Conservation (phyloP, 2,113 vertebrate species). For the Lophotis ruficrista region DNA sequence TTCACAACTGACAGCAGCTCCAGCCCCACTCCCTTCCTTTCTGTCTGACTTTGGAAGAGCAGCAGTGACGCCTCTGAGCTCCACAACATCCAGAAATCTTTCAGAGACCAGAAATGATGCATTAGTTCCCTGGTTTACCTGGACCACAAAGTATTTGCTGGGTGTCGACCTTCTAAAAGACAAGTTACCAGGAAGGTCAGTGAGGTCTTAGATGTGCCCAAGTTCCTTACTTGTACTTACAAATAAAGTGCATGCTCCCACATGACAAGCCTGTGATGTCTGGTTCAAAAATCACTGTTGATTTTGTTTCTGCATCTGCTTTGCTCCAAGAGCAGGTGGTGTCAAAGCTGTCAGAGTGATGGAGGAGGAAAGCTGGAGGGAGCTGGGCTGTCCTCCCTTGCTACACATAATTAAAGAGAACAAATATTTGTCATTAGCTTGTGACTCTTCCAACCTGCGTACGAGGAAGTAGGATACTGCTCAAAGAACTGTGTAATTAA, state of each 20-base stretch:
- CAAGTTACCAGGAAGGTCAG: neutral
- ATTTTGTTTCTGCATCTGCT: neutral
- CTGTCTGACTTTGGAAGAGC: neutral
- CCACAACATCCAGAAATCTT: neutral
- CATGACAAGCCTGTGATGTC: neutral
- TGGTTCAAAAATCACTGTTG: neutral
- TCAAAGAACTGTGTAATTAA: neutral
- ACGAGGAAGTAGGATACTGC: neutral
- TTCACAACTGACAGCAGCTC: neutral
- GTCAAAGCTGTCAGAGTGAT: neutral
- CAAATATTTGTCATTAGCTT: conserved; percentile 61
- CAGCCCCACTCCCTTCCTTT: neutral
- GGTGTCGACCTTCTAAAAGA: neutral
- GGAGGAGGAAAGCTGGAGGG: conserved; percentile 15
- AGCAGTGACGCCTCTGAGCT: neutral
- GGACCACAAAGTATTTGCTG: neutral
- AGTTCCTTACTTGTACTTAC: neutral
- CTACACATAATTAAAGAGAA: conserved; percentile 13
- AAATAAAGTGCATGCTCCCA: neutral
- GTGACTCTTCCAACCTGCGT: neutral
- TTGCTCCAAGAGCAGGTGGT: conserved; percentile 2
- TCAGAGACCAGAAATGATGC: neutral
- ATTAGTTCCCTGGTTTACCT: neutral
- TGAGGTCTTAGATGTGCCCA: neutral
- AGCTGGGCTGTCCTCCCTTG: neutral